Conservation (phyloP, 2,888 invertebrate genomes). For the Caenorhabditis sp. region DNA sequence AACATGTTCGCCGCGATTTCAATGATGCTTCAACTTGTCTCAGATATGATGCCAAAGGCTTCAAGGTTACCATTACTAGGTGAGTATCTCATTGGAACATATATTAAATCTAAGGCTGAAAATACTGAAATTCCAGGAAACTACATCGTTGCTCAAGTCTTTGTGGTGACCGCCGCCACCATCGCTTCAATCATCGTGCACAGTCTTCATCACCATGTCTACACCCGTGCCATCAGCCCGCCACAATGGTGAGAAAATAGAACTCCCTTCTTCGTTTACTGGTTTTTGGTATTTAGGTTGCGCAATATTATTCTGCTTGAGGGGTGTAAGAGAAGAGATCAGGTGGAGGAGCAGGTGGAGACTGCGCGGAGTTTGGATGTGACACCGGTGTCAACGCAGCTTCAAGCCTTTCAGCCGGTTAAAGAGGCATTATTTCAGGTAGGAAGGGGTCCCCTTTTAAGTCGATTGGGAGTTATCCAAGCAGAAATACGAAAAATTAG, state of each 20-base stretch:
- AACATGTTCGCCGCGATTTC: slow-evolving; percentile 58
- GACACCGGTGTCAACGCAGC: slow-evolving; percentile 1
- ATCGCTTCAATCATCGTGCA: slow-evolving; percentile 36
- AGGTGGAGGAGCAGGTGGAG: neutral
- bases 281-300: too few relatives aligned
- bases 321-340: slow-evolving; percentile 15
- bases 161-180: slow-evolving; percentile 43
- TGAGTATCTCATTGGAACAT: neutral
- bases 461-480: too few relatives aligned
- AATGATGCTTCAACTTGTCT: slow-evolving; percentile 56
- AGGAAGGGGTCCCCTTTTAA: too few relatives aligned
- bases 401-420: slow-evolving; percentile 16
- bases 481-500: too few relatives aligned
- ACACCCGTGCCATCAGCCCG: slow-evolving; percentile 23
- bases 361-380: slow-evolving; percentile 19
- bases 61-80: slow-evolving; percentile 51
- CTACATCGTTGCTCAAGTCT: slow-evolving; percentile 47
- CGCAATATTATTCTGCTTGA: slow-evolving; percentile 25
- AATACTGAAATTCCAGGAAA: slow-evolving; percentile 22
- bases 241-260: slow-evolving; percentile 41
- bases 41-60: slow-evolving; percentile 61
- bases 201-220: slow-evolving; percentile 36
- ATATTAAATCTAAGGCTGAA: too few relatives aligned
- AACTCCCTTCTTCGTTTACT: too few relatives aligned
- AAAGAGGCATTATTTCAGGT: slow-evolving; percentile 26